A percentile compares a stretch with the other conserved stretches of the same genome.
Evolutionary conservation across 2,888 invertebrate genomes (phyloP).

Genomic region (Drosophila prostipennis): DNA sequence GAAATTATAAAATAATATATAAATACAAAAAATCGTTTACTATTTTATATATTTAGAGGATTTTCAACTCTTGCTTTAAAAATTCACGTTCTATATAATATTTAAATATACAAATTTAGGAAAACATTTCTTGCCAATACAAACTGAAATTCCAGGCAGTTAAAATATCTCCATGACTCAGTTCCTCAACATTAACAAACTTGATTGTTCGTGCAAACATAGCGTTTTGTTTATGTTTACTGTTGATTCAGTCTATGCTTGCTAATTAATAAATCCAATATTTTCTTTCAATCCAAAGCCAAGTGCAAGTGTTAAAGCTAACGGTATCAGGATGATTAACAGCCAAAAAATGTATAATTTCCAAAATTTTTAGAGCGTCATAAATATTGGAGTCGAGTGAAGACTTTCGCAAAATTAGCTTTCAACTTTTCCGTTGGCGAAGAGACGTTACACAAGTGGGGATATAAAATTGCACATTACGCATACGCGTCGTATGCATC

Average conservation of each 20-base stretch:
- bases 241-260: slow-evolving; percentile 5
- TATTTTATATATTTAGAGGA: too few species aligned
- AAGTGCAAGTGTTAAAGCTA: slow-evolving; percentile 61
- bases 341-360: slow-evolving; percentile 25
- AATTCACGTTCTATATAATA: too few species aligned
- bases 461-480: slow-evolving; percentile 58
- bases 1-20: too few species aligned
- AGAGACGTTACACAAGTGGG: slow-evolving; percentile 57
- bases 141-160: too few species aligned
- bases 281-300: slow-evolving; percentile 29
- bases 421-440: slow-evolving; percentile 1
- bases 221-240: neutral
- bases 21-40: too few species aligned
- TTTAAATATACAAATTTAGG: too few species aligned
- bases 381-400: slow-evolving; percentile 13
- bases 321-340: slow-evolving; percentile 36
- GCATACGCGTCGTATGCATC: slow-evolving; percentile 60
- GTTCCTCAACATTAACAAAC: neutral
- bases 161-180: neutral
- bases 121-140: too few species aligned
- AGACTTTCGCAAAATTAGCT: slow-evolving; percentile 35
- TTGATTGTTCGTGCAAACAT: too few species aligned
- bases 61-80: too few species aligned
- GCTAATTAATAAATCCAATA: slow-evolving; percentile 61
- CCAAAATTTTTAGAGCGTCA: slow-evolving; percentile 32